Evolutionary conservation across 1,140 invertebrate species (phyloP).

Genomic region (Panagrolaimus sp.): DNA sequence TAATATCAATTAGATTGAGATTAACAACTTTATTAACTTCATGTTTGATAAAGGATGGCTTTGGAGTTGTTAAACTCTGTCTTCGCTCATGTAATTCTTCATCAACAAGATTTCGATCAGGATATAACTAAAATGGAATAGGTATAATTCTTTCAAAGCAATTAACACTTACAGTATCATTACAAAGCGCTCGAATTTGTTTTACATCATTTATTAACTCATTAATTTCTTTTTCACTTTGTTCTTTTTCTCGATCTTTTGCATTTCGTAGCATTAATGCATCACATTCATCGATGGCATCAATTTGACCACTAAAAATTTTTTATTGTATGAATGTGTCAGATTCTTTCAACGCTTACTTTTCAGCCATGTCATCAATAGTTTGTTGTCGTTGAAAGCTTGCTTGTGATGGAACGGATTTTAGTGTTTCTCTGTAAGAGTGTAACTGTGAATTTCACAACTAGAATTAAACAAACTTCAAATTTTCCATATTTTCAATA

Average conservation of each 20-base stretch:
- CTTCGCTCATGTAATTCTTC: conserved; percentile 24
- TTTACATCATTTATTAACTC: conserved; percentile 35
- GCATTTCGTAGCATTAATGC: neutral
- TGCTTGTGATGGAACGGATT: neutral
- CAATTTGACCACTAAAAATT: neutral
- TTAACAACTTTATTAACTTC: neutral
- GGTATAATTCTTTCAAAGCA: too few relatives aligned
- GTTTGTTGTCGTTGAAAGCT: neutral
- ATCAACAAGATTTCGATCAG: conserved; percentile 37
- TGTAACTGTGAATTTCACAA: neutral
- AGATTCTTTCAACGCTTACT: neutral
- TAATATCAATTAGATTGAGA: neutral
- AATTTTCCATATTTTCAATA: neutral
- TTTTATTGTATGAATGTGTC: too few relatives aligned
- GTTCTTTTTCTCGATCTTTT: conserved; percentile 15
- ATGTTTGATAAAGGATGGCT: conserved; percentile 8
- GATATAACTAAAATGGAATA: conserved; percentile 37
- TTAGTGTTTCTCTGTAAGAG: neutral
- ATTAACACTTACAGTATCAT: conserved; percentile 18
- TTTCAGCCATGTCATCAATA: conserved; percentile 11
- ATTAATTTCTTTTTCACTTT: conserved; percentile 28
- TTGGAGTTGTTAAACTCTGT: neutral
- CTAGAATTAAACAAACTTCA: neutral
- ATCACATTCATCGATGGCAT: conserved; percentile 13
- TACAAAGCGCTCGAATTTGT: conserved; percentile 40